Percentiles rank a stretch among this genome's conserved stretches.
These are phyloP conservation scores for Gymnobelideus leadbeateri DNA, from an alignment of 2,113 vertebrate genomes.

Conservation along the genomic window DNA sequence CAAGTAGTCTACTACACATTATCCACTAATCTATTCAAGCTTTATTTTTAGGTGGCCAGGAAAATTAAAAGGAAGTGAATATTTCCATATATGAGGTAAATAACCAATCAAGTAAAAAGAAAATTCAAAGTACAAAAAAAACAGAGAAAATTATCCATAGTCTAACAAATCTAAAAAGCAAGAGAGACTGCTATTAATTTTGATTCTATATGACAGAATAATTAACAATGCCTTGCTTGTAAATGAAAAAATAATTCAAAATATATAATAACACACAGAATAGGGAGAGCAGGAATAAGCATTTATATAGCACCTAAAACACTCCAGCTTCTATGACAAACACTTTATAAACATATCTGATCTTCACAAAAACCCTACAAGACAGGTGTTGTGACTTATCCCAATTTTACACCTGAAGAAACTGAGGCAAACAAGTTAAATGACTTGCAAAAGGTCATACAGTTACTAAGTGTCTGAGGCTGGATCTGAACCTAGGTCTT, in stretches of 20 bases:
- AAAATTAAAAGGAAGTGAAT: neutral
- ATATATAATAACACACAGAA: neutral
- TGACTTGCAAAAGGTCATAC: neutral
- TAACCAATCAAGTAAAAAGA: neutral
- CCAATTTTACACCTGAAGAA: neutral
- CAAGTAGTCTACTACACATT: neutral
- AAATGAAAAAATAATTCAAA: neutral
- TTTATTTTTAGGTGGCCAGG: neutral
- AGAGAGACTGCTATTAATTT: neutral
- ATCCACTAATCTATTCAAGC: neutral
- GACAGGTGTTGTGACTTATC: neutral
- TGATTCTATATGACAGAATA: neutral
- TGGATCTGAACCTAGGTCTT: neutral
- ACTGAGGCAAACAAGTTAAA: neutral
- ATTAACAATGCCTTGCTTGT: neutral
- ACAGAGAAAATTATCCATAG: neutral
- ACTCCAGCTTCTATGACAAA: neutral
- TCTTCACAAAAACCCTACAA: neutral
- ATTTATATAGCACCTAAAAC: neutral
- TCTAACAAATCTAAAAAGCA: neutral
- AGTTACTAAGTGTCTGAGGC: neutral
- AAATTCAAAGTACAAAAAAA: neutral
- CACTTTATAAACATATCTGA: neutral
- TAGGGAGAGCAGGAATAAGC: neutral
- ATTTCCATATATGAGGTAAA: neutral